Base-by-base conservation (phyloP, 2,888 invertebrate species). In the Galeruca laticollis region DNA sequence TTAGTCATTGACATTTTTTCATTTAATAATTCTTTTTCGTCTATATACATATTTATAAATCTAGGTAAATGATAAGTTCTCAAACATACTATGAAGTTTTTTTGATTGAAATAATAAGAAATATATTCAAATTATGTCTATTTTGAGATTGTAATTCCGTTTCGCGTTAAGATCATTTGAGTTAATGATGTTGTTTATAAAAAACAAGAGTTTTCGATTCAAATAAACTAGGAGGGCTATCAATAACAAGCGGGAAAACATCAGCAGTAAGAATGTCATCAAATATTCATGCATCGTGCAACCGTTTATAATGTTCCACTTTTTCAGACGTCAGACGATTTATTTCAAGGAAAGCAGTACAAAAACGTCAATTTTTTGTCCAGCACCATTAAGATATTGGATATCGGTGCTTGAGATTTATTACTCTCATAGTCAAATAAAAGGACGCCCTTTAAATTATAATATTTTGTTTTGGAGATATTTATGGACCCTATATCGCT, bases 321-420 rank as follows among this genome's bases (percentile, higher is more conserved):
- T 68, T 63, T 71, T 66, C 68, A 65, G 69, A 69, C 60, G 60
- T 61, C 60, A 69, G 64, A 60, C 69, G 57, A 71, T 71, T 73
- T 67, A 71, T 71, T 67, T 69, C 62, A 35, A 69, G 57, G 47
- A 70, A 71, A 71, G 66, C 60, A 60, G 66, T 62, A 73, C 68
- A 71, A 71, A 71, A 68, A 70, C 66, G 66, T 64, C 69, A 69
- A 66, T 54, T 71, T 73, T 73, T 73, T 73, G 71, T 70, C 64
- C 69, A 21, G 64, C 66, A 65, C 61, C 73, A 73, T 73, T 73
- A 73, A 73, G 73, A 73, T 73, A 73, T 73, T 73, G 73, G 70
- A 71, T 73, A 69, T 73, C 65, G 70, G 66, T 63, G 37, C 62
- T 47, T 37, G 57, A 73, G 73, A 73, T 73, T 73, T 73, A 73